Evolutionary conservation across 2,888 invertebrate genomes (phyloP).

Genomic region (Zygaena filipendulae): DNA sequence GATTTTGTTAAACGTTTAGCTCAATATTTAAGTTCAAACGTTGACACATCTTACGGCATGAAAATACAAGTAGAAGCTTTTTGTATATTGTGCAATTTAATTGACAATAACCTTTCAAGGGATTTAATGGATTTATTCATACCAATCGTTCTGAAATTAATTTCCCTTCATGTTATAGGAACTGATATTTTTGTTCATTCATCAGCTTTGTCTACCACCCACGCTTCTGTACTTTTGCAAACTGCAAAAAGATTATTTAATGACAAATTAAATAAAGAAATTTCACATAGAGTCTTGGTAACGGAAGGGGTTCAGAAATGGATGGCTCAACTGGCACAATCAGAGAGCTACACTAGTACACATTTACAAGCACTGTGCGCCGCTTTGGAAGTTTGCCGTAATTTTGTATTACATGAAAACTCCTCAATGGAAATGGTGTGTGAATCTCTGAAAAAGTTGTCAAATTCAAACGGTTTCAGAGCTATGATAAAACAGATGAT

Average conservation of each 20-base stretch:
- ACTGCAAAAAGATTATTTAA: slow-evolving; percentile 41
- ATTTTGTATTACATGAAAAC: slow-evolving; percentile 33
- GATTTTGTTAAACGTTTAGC: slow-evolving; percentile 63
- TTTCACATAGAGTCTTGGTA: too few species aligned
- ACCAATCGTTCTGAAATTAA: slow-evolving; percentile 63
- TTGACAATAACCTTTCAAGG: slow-evolving; percentile 59
- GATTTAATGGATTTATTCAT: slow-evolving; percentile 56
- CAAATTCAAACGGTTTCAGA: slow-evolving; percentile 53
- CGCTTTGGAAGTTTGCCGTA: slow-evolving; percentile 43
- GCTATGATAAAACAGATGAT: slow-evolving; percentile 42
- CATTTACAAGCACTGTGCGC: slow-evolving; percentile 47
- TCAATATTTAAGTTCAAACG: slow-evolving; percentile 64
- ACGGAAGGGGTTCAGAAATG: slow-evolving; percentile 58
- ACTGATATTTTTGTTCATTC: slow-evolving; percentile 56
- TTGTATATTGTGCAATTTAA: slow-evolving; percentile 64
- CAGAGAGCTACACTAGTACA: slow-evolving; percentile 49
- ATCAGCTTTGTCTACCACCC: slow-evolving; percentile 64
- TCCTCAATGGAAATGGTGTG: slow-evolving; percentile 34
- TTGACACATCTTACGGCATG: slow-evolving; percentile 59
- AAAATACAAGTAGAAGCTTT: slow-evolving; percentile 73
- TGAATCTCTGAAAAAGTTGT: slow-evolving; percentile 33
- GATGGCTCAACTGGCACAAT: slow-evolving; percentile 44
- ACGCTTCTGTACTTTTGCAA: slow-evolving; percentile 67
- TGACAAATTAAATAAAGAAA: too few species aligned
- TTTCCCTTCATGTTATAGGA: slow-evolving; percentile 69